phyloP scores from a whole-genome alignment of 2,888 invertebrate species.

The Trisateles emortualis region DNA sequence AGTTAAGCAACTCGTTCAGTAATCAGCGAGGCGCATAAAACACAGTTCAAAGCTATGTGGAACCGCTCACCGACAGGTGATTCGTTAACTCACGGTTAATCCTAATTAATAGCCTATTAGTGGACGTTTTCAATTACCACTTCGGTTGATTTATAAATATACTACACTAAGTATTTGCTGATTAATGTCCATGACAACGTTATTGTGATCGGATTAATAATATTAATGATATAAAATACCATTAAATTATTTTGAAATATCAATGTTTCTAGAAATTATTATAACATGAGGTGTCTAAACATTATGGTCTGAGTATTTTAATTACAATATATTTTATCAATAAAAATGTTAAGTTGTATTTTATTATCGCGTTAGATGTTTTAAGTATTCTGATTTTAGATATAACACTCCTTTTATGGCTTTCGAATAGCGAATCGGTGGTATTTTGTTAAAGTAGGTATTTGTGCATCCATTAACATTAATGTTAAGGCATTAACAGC shows the following conservation, averaged over 20 bases:
- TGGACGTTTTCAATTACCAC: slow-evolving; percentile 81
- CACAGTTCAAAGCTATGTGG: slow-evolving; percentile 55
- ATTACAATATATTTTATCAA: slow-evolving; percentile 29
- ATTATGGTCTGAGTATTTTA: slow-evolving; percentile 26
- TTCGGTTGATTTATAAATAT: slow-evolving; percentile 73
- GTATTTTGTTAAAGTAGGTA: slow-evolving; percentile 57
- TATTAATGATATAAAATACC: slow-evolving; percentile 52
- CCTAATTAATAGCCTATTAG: slow-evolving; percentile 83
- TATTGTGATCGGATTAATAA: slow-evolving; percentile 66
- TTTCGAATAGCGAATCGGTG: slow-evolving; percentile 51
- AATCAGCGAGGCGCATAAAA: slow-evolving; percentile 41
- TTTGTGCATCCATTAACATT: slow-evolving; percentile 61
- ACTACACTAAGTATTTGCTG: slow-evolving; percentile 54
- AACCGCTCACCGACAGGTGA: slow-evolving; percentile 67
- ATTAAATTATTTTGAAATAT: slow-evolving; percentile 37
- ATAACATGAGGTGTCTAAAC: slow-evolving; percentile 32
- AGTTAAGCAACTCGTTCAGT: slow-evolving; percentile 36
- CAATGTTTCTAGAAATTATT: slow-evolving; percentile 31
- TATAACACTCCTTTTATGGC: slow-evolving; percentile 15
- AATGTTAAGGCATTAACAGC: slow-evolving; percentile 61
- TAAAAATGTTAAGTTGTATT: slow-evolving; percentile 18
- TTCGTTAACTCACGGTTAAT: slow-evolving; percentile 76
- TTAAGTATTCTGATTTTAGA: slow-evolving; percentile 17
- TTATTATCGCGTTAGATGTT: slow-evolving; percentile 23
- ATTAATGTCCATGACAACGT: slow-evolving; percentile 62